Evolutionary conservation across 2,797 vertebrate species (phyloP), one percentile per base, ranked within the genome.

Genomic region (Menidia menidia): DNA sequence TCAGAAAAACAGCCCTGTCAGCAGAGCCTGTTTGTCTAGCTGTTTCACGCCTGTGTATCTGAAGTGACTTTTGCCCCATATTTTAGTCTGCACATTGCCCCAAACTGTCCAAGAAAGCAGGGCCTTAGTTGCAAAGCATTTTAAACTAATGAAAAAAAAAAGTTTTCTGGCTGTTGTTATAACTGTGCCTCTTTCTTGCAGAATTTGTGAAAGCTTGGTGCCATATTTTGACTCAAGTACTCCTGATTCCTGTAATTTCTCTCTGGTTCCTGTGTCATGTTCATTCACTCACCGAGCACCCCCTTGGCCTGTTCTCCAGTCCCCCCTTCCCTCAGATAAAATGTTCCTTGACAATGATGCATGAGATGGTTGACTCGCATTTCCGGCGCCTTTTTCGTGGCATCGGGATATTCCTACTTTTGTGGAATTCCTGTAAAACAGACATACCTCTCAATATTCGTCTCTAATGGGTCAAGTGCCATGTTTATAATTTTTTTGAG

Each of bases 191-290:
- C 77, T 92, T 88, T 91, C 65, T 94, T 92, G 51, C 92, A 95
- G 94, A 95, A 94, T 95, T 91, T 92, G 88, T 86, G 93, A 94
- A 84, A 75, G 82, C 80, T 91, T 78, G 87, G 77, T 81, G 88
- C 84, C 90, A 71, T 78, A 88, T 87, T 82, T 83, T 92, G 89
- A 88, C 78, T 90, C 89, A 64, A 85, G 89, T 82, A 88, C 93
- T 85, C 48, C 92, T 90, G 90, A 91, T 64, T 59, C 81, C 88
- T 80, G 93, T 95, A 94, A 95, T 88, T 83, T 93, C 65, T 82
- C 66, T 87, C 74, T 82, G 76, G 75, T 86, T 90, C 68, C 80
- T 79, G 67, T 89, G 72, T 83, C 84, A 71, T 58, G 58, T 70
- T 73, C 0, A 47, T 78, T 77, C 68, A 2, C 59, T 80, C 73